Percentiles rank a stretch among this genome's conserved stretches.
Conservation (phyloP, 2,888 invertebrate genomes). For the Polyommatus icarus region DNA sequence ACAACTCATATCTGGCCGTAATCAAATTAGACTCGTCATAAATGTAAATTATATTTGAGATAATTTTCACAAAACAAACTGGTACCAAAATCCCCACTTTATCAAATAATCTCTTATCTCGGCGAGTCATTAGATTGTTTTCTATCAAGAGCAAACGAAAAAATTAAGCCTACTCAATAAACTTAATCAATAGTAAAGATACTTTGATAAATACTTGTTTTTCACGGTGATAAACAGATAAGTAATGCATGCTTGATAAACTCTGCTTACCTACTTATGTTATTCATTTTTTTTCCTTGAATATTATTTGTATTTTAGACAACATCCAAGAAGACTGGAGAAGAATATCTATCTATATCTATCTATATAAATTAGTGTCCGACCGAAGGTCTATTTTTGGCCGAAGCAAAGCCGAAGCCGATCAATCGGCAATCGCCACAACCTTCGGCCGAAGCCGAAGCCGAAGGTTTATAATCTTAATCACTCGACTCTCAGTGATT, state of each 20-base stretch:
- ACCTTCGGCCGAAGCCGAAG: no score
- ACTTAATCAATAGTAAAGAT: background rate
- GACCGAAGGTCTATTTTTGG: no score
- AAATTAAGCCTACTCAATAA: background rate
- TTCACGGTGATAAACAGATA: constrained; percentile 14
- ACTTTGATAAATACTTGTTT: constrained; percentile 1
- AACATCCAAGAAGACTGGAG: no score
- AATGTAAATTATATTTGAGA: background rate
- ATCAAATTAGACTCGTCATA: constrained; percentile 8
- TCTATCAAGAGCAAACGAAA: background rate
- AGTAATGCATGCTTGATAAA: background rate
- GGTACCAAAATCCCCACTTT: constrained; percentile 12
- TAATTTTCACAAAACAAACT: constrained; percentile 6
- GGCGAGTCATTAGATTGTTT: background rate
- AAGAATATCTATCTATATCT: no score
- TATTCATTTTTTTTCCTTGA: background rate
- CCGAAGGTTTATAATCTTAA: no score
- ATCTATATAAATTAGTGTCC: no score
- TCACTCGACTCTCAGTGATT: no score
- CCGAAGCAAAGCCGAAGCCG: no score
- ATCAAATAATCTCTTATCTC: constrained; percentile 2
- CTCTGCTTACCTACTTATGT: background rate
- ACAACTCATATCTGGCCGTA: background rate
- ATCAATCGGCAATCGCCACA: no score
- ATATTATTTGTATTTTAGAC: background rate